These are phyloP conservation scores for Drosophila falleni DNA, from an alignment of 2,888 invertebrate genomes.

Conservation along the genomic window DNA sequence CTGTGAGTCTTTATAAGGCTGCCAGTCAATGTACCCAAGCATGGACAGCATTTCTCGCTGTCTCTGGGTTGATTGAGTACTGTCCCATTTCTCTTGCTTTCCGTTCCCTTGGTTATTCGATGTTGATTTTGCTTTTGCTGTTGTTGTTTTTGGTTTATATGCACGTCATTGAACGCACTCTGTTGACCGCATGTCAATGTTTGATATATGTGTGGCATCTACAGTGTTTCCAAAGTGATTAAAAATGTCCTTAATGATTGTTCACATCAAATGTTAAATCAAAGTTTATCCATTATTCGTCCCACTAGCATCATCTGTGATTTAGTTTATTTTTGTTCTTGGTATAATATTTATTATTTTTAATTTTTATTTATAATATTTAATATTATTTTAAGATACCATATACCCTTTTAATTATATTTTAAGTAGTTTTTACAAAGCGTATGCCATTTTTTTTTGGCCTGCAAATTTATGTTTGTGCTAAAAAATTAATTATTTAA, in stretches of 20 bases:
- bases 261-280: too few species aligned
- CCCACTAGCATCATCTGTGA: too few species aligned
- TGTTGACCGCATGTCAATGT: constrained; percentile 80
- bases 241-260: not conserved
- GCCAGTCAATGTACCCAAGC: constrained; percentile 52
- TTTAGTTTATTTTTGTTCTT: too few species aligned
- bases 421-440: too few species aligned
- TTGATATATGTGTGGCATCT: constrained; percentile 57
- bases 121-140: constrained; percentile 19
- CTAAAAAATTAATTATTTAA: too few species aligned
- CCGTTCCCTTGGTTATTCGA: not conserved
- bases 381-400: too few species aligned
- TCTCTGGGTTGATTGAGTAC: constrained; percentile 70
- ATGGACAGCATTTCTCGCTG: constrained; percentile 44
- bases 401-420: too few species aligned
- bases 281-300: not conserved
- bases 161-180: constrained; percentile 81
- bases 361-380: too few species aligned
- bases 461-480: too few species aligned
- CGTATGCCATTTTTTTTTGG: too few species aligned
- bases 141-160: constrained; percentile 63
- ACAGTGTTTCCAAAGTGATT: constrained; percentile 51
- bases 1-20: constrained; percentile 45
- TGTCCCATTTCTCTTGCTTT: constrained; percentile 27
- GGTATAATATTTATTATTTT: too few species aligned